These are phyloP conservation scores for Parambassis ranga DNA, from an alignment of 2,797 vertebrate species.

Conservation along the genomic window DNA sequence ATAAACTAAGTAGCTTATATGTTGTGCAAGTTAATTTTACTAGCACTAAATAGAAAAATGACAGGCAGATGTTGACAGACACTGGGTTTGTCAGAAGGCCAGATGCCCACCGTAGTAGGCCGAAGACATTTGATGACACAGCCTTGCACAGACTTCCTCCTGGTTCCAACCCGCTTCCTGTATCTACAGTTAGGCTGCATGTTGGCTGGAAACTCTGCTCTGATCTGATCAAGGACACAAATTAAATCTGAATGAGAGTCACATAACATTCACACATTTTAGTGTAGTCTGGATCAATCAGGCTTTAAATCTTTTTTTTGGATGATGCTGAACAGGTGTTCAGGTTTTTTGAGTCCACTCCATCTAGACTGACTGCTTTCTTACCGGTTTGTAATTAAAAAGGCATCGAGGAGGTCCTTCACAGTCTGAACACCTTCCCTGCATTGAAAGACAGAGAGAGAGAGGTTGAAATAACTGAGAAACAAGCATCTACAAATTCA, in stretches of 20 bases:
- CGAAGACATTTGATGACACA: conserved; percentile 73
- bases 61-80: too few relatives aligned
- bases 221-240: conserved; percentile 65
- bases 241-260: background rate
- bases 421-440: conserved; percentile 80
- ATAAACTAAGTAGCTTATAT: too few relatives aligned
- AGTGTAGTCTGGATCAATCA: background rate
- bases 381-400: conserved; percentile 64
- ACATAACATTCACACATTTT: background rate
- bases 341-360: background rate
- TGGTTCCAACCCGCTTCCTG: conserved; percentile 53
- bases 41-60: too few relatives aligned
- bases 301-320: background rate
- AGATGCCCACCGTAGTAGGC: conserved; percentile 50
- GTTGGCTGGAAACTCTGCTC: conserved; percentile 55
- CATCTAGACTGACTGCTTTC: background rate
- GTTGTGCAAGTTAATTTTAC: too few relatives aligned
- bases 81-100: background rate
- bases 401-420: conserved; percentile 66
- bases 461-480: background rate
- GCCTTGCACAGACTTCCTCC: conserved; percentile 52
- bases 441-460: conserved; percentile 10
- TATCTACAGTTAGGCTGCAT: conserved; percentile 74
- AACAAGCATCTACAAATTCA: too few relatives aligned
- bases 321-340: background rate